Base-by-base conservation (phyloP, 2,888 invertebrate genomes). In the Halictus quadricinctus region DNA sequence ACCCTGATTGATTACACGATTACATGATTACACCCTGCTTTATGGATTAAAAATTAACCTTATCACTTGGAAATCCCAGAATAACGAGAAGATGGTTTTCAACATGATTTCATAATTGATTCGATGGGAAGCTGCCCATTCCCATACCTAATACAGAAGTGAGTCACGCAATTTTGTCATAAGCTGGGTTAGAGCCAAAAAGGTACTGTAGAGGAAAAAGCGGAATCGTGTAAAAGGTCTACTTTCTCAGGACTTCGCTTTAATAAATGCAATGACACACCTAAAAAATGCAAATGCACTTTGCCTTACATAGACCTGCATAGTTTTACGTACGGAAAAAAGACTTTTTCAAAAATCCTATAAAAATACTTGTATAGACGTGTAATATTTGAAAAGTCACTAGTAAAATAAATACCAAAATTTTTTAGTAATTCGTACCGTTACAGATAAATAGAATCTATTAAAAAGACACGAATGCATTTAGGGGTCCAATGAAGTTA, bases 211-310 rank as follows among this genome's bases (percentile, higher is more conserved):
- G 64, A 18, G 64, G 15, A 8, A 3, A 64, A 64, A 64, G 64
- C 64, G 8, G 64, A 64, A 36, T 64, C 64, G 18, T 64, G 64
- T 64, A 64, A 18, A 64, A 36, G 29, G 29, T 64, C 64, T 64
- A 29, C 29, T 36, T 64, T 36, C 29, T 64, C 64, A 64, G 64
- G 64, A 29, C 29, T 36, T 15, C 64, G 29, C 64, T 64, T 64
- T 64, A 64, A 64, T 64, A 64, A 64, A 64, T 64, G 64, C 64
- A 29, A 64, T 29, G 64, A 7, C 29, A 36, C 18, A 29, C 8
- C 15, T 64, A 64, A 64, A 64, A 64, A 64, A 64, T 64, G 64
- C 64, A 64, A 36, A 64, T 64, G 64, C 64, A 64, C 64, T 64
- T 64, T 18, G 29, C 64, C 64, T 64, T 64, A 64, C 64, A 64